Conservation (phyloP, 2,113 vertebrate genomes). For the Nothobranchius furzeri region DNA sequence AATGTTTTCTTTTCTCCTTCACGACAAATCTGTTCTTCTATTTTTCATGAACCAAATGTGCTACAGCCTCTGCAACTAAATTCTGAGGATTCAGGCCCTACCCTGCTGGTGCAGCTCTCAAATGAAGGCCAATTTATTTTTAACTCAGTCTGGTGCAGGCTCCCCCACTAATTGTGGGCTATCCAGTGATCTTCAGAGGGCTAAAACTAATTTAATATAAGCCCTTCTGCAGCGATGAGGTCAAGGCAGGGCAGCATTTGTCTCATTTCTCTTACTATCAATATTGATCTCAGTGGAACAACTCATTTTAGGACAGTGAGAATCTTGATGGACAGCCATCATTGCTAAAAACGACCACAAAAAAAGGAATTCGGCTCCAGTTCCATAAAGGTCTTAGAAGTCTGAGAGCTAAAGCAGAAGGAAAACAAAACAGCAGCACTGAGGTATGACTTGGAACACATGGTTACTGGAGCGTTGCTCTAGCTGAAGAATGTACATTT, state of each 20-base stretch:
- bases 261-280: conserved; percentile 11
- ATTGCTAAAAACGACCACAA: not conserved
- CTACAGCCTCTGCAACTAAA: conserved; percentile 17
- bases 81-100: conserved; percentile 18
- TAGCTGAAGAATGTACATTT: conserved; percentile 51
- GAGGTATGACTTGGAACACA: conserved; percentile 14
- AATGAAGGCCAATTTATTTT: conserved; percentile 63
- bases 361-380: not conserved
- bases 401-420: not conserved
- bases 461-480: not conserved
- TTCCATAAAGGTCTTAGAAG: not conserved
- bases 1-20: conserved; percentile 57
- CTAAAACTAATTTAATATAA: conserved; percentile 60
- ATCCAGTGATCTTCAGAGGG: conserved; percentile 60
- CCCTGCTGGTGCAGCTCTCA: conserved; percentile 38
- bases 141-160: conserved; percentile 62
- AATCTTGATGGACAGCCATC: not conserved
- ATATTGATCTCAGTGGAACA: conserved; percentile 9
- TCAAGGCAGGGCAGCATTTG: conserved; percentile 33
- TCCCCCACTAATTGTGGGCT: conserved; percentile 69
- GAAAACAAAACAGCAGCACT: not conserved
- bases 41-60: conserved; percentile 48
- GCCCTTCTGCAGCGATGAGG: conserved; percentile 41
- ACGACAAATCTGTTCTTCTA: conserved; percentile 48
- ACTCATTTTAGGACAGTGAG: conserved; percentile 13